Conservation (phyloP, 1,140 invertebrate species). For the Danaus plexippus region DNA sequence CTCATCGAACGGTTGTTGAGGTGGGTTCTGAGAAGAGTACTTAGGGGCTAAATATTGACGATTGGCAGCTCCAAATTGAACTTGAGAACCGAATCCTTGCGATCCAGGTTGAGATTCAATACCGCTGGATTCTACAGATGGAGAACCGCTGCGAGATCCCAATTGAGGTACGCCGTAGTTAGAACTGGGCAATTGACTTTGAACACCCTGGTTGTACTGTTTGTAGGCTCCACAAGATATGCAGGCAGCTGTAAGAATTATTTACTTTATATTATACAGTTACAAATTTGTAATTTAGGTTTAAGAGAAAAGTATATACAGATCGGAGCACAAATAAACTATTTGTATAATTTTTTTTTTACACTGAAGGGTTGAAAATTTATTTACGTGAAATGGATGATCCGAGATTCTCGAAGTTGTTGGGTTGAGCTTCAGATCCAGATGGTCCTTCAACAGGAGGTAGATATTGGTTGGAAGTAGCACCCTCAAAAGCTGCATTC, state of each 20-base stretch:
- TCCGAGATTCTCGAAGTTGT: too few relatives aligned
- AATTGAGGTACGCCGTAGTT: conserved; percentile 27
- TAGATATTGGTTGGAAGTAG: conserved; percentile 52
- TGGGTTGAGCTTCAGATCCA: conserved; percentile 9
- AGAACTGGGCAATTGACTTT: conserved; percentile 1
- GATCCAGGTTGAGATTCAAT: conserved; percentile 1
- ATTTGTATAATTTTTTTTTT: too few relatives aligned
- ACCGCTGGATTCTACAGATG: conserved; percentile 1
- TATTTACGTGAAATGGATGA: too few relatives aligned
- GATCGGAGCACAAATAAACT: too few relatives aligned
- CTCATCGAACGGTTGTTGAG: conserved; percentile 58
- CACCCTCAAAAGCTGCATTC: conserved; percentile 24
- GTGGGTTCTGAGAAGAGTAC: conserved; percentile 32
- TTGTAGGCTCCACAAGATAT: too few relatives aligned
- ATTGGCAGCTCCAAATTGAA: conserved; percentile 27
- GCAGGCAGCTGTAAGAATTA: too few relatives aligned
- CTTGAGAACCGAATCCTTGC: conserved; percentile 6
- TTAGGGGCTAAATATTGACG: conserved; percentile 54
- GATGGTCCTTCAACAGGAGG: conserved; percentile 48
- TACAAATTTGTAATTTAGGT: too few relatives aligned
- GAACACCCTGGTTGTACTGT: too few relatives aligned
- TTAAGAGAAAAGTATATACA: too few relatives aligned
- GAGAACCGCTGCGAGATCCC: conserved; percentile 2
- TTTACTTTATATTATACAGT: too few relatives aligned
- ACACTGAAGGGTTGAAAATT: too few relatives aligned